Evolutionary conservation across 2,113 vertebrate genomes (phyloP), one percentile per base, ranked within the genome.

Genomic region (Chaetodon trifascialis): DNA sequence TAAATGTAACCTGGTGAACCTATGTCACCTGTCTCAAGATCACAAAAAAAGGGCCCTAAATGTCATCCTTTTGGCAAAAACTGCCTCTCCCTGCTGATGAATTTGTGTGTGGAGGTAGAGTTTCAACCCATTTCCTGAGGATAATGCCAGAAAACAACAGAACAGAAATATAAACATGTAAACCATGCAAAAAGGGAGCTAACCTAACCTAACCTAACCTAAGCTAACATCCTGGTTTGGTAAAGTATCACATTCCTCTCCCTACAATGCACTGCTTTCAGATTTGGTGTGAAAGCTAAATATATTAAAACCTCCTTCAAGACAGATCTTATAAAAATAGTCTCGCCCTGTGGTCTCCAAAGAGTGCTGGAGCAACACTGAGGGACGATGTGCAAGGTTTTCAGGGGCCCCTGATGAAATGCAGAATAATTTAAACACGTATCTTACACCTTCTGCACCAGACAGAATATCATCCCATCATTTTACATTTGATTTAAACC

Each of bases 291-390:
- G 17, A 52, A 65, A 59, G 36, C 72, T 66, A 67, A 82, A 72
- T 83, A 86, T 83, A 87, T 84, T 64, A 25, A 87, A 47, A 40
- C 74, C 51, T 83, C 49, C 66, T 76, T 58, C 36, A 60, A 63
- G 30, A 54, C 5, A 44, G 21, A 19, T 46, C 19, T 83, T 62
- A 73, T 44, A 73, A 77, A 84, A 83, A 81, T 72, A 79, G 70
- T 65, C 12, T 78, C 44, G 63, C 51, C 55, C 59, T 76, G 69
- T 62, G 58, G 64, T 71, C 52, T 67, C 56, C 44, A 69, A 42
- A 36, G 65, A 73, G 9, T 25, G 14, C 71, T 66, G 16, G n/a
- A 49, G 59, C 16, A 19, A 76, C 44, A 79, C 10, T 54, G 14
- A 67, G 8, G 15, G 62, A 36, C 51, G 60, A 58, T 67, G 65